phyloP scores from a whole-genome alignment of 2,888 invertebrate species.

The Drosophila acutilabella region DNA sequence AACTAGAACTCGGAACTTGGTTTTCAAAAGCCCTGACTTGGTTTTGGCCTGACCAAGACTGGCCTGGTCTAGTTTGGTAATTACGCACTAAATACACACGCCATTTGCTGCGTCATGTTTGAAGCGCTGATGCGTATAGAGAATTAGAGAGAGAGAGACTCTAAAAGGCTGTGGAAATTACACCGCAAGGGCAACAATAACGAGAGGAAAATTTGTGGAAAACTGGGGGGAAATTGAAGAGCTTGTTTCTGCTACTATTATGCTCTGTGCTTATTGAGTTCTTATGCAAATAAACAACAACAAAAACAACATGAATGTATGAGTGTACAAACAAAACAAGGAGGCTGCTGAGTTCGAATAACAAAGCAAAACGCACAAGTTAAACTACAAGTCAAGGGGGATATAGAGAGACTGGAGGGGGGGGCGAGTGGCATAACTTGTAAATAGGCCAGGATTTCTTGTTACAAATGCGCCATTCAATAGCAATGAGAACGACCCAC shows the following conservation, averaged over 20 bases:
- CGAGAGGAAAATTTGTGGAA: neutral
- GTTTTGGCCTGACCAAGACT: neutral
- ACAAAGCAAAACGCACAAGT: constrained; percentile 49
- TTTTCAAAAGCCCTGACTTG: neutral
- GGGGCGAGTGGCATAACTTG: constrained; percentile 34
- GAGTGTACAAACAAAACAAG: constrained; percentile 16
- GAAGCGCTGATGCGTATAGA: constrained; percentile 45
- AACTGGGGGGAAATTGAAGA: constrained; percentile 12
- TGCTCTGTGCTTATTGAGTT: constrained; percentile 60
- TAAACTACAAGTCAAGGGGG: constrained; percentile 20
- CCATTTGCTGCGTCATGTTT: constrained; percentile 62
- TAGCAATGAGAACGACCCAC: constrained; percentile 40
- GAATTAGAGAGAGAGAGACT: neutral
- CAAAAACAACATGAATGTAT: constrained; percentile 24
- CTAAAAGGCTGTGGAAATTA: neutral
- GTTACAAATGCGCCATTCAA: constrained; percentile 69
- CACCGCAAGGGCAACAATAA: constrained; percentile 47
- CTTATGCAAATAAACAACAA: constrained; percentile 71
- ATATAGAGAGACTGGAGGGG: too few species aligned
- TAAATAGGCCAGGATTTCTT: constrained; percentile 77
- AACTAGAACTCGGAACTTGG: neutral
- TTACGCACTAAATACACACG: constrained; percentile 61
- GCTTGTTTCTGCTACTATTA: constrained; percentile 54
- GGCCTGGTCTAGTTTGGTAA: constrained; percentile 36
- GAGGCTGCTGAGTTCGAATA: constrained; percentile 48